phyloP scores from a whole-genome alignment of 2,888 invertebrate genomes.

The Microplitis manilae region DNA sequence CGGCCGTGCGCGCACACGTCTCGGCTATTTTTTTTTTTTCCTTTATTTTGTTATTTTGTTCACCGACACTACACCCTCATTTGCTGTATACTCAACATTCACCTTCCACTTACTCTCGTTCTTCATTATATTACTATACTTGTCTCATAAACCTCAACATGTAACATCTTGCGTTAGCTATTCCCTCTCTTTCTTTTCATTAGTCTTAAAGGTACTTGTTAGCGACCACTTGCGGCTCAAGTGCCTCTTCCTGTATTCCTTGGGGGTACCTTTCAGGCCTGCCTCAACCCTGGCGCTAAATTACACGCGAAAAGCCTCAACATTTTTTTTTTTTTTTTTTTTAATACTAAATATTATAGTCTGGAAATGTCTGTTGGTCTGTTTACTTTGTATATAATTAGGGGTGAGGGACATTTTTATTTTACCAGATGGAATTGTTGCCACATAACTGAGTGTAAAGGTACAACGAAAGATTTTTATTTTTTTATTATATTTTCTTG shows the following conservation, averaged over 20 bases:
- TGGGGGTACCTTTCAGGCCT: neutral
- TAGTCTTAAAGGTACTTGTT: slow-evolving; percentile 9
- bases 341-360: neutral
- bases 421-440: neutral
- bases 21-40: slow-evolving; percentile 8
- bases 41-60: slow-evolving; percentile 14
- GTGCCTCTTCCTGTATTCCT: slow-evolving; percentile 18
- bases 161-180: slow-evolving; percentile 9
- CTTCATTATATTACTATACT: slow-evolving; percentile 5
- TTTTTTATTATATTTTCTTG: too few relatives aligned
- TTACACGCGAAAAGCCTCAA: slow-evolving; percentile 13
- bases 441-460: neutral
- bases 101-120: neutral
- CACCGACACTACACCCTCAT: slow-evolving; percentile 13
- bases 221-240: slow-evolving; percentile 11
- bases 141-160: neutral
- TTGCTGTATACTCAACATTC: slow-evolving; percentile 10
- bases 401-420: neutral
- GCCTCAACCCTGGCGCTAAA: slow-evolving; percentile 7
- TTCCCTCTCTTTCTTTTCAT: slow-evolving; percentile 17
- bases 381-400: neutral
- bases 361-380: neutral
- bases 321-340: neutral
- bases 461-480: neutral
- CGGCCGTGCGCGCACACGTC: slow-evolving; percentile 40